Conservation (phyloP, 1,140 invertebrate genomes). For the Tribolium madens region DNA sequence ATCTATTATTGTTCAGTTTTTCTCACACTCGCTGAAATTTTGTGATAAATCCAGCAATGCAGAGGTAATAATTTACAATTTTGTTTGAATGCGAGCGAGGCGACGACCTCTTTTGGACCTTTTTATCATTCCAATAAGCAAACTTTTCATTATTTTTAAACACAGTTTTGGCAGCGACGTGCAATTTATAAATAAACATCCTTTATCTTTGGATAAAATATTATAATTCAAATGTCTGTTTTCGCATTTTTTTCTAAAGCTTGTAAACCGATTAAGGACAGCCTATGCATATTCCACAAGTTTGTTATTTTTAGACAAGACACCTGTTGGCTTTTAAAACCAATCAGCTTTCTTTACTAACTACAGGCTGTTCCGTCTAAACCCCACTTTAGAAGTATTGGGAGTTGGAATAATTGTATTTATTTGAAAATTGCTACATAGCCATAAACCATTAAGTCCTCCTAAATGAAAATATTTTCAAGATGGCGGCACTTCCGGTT, state of each 20-base stretch:
- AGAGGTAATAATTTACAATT: conserved; percentile 3
- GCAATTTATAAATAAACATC: not conserved
- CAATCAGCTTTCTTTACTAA: too few relatives aligned
- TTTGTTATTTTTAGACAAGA: not conserved
- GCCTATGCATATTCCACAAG: not conserved
- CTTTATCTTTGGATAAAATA: not conserved
- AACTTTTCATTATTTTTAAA: not conserved
- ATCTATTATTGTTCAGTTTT: not conserved
- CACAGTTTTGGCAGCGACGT: not conserved
- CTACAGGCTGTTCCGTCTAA: too few relatives aligned
- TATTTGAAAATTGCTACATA: too few relatives aligned
- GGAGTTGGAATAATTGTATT: too few relatives aligned
- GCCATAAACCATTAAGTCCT: too few relatives aligned
- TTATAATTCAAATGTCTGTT: not conserved
- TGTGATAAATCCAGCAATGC: not conserved
- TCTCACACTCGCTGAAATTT: not conserved
- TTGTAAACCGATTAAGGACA: not conserved
- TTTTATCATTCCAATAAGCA: too few relatives aligned
- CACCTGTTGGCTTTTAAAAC: not conserved
- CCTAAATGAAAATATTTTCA: too few relatives aligned
- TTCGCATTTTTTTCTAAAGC: not conserved
- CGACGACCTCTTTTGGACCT: conserved; percentile 1
- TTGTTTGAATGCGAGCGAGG: conserved; percentile 8
- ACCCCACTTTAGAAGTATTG: too few relatives aligned
- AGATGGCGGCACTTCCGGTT: too few relatives aligned